These are phyloP conservation scores for Catajapyx aquilonaris DNA, from an alignment of 1,140 invertebrate species.

Conservation along the genomic window DNA sequence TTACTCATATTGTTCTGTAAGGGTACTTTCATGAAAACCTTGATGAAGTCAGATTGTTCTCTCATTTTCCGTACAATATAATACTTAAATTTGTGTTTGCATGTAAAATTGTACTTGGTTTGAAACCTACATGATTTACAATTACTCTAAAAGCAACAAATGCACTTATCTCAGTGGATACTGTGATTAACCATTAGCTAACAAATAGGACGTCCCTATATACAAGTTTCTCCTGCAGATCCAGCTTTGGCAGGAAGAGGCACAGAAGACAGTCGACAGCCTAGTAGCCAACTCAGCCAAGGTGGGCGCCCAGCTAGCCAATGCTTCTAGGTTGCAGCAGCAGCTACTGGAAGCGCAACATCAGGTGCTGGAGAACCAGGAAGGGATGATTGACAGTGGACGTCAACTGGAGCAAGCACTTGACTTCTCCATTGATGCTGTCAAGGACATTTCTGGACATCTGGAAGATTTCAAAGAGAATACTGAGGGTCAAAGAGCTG, in stretches of 20 bases:
- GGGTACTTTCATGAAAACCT: too few species aligned
- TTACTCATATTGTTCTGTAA: too few species aligned
- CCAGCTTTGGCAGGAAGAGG: conserved; percentile 39
- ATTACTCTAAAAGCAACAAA: too few species aligned
- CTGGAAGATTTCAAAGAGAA: conserved; percentile 19
- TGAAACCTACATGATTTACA: too few species aligned
- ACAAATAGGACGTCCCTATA: too few species aligned
- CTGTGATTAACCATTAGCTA: too few species aligned
- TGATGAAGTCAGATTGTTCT: too few species aligned
- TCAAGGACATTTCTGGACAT: conserved; percentile 27
- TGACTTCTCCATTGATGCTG: conserved; percentile 20
- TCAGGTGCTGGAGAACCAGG: neutral
- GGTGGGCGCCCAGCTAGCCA: neutral
- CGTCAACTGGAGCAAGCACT: conserved; percentile 21
- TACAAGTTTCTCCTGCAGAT: too few species aligned
- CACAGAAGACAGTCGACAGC: conserved; percentile 29
- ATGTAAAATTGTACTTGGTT: too few species aligned
- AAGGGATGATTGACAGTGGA: conserved; percentile 17
- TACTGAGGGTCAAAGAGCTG: conserved; percentile 26
- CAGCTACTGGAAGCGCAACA: neutral
- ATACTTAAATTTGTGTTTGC: too few species aligned
- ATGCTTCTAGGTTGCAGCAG: neutral
- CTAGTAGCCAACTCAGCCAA: conserved; percentile 12
- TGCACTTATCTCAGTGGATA: too few species aligned
- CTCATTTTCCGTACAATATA: too few species aligned